Evolutionary conservation across 2,797 vertebrate genomes (phyloP).

Genomic region (Poliocrania exsul): DNA sequence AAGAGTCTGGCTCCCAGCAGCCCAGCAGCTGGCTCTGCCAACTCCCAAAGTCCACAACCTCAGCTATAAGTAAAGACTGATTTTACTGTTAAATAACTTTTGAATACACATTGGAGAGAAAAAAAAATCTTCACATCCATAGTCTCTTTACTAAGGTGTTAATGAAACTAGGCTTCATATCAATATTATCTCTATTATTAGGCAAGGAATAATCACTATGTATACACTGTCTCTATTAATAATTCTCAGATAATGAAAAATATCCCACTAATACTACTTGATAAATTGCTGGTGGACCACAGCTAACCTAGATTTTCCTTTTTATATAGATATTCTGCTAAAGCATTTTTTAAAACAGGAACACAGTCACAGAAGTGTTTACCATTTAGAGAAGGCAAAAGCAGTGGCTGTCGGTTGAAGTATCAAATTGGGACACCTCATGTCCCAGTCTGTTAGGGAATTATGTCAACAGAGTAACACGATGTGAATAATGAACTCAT

Average conservation of each 20-base stretch:
- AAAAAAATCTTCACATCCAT: background rate
- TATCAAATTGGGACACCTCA: slow-evolving; percentile 36
- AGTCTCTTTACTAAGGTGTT: slow-evolving; percentile 42
- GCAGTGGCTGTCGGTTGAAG: slow-evolving; percentile 11
- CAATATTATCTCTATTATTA: slow-evolving; percentile 57
- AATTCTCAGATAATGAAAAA: slow-evolving; percentile 60
- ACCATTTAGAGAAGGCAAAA: slow-evolving; percentile 9
- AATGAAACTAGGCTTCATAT: slow-evolving; percentile 25
- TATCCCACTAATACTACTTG: slow-evolving; percentile 36
- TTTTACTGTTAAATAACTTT: slow-evolving; percentile 69
- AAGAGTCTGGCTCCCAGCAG: slow-evolving; percentile 66
- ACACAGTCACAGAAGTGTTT: background rate
- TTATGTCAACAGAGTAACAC: slow-evolving; percentile 56
- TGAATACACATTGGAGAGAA: slow-evolving; percentile 55
- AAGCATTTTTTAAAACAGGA: background rate
- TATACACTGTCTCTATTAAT: slow-evolving; percentile 35
- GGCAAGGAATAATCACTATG: slow-evolving; percentile 17
- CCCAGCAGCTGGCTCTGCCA: slow-evolving; percentile 62
- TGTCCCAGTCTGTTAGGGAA: slow-evolving; percentile 44
- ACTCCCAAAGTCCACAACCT: slow-evolving; percentile 21
- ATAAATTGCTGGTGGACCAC: slow-evolving; percentile 37
- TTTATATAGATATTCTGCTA: background rate
- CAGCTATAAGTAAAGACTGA: slow-evolving; percentile 61
- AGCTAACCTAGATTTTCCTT: slow-evolving; percentile 3
- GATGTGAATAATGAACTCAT: slow-evolving; percentile 35